Evolutionary conservation across 2,888 invertebrate species (phyloP), one percentile per base, ranked within the genome.

Genomic region (Theretra japonica): DNA sequence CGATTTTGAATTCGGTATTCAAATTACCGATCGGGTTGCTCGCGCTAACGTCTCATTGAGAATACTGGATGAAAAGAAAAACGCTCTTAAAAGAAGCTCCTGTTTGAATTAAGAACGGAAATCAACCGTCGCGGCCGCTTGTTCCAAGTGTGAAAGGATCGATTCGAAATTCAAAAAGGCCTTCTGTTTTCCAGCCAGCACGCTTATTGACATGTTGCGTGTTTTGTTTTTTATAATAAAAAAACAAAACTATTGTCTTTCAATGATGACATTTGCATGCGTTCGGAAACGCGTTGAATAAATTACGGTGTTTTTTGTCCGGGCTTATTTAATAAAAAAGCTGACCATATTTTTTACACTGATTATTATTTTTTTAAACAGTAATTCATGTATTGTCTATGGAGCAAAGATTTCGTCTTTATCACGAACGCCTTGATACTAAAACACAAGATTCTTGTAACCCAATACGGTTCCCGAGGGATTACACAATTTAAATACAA

Each of bases 141-240:
- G 93, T 92, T 88, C 88, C 79, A 94, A 94, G 94, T 94, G 94
- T 94, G 93, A 94, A 92, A 89, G 90, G 90, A 93, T 94, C 91
- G 94, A 94, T 94, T 92, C 88, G 88, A 86, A 88, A 83, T 87
- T 84, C 82, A 84, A 89, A 90, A 88, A 83, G 90, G 87, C 86
- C 83, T 82, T 82, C 84, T 89, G 90, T 88, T 89, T 87, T 84
- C 79, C 83, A 81, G 82, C 79, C 83, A 75, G 84, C 82, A 86
- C 84, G 85, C 84, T 87, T 92, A 92, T 92, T 90, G 91, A 90
- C 88, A 90, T 91, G 89, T 88, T 87, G 83, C 87, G 86, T 87
- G 84, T 86, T 53, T 53, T 83, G 81, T 86, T 86, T 87, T 86
- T 82, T 83, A 25, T 56, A 62, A 62, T 41, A 41, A 53, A 65